Evolutionary conservation across 2,797 vertebrate genomes (phyloP), one percentile per base, ranked within the genome.

Genomic region (Melanotaenia pygmaea): DNA sequence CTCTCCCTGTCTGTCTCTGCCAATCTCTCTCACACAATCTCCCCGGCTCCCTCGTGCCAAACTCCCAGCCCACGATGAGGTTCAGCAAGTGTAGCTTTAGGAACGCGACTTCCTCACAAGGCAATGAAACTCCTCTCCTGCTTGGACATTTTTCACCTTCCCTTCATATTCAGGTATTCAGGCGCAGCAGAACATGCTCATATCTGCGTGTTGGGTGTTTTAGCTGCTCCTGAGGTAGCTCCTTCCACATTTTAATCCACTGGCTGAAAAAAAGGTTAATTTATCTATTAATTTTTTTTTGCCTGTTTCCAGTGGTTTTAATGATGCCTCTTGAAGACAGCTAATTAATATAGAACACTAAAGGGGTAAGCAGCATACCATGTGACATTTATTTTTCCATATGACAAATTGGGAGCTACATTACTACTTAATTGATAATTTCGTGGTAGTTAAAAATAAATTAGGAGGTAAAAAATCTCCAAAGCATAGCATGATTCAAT

Each of bases 41-140:
- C 70, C 38, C 70, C 7, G 24, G 32, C 59, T 45, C 3, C 34
- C 50, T 63, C 76, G 63, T 71, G 62, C 76, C 87, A 85, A 69
- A 80, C 70, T 75, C 26, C 7, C 59, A 58, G 63, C 69, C 63
- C 38, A 65, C 59, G 66, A 71, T 67, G 72, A 82, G 22, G 50
- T 43, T 67, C 59, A 68, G 79, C 12, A 77, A 74, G 70, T 69
- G 78, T 59, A 80, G 69, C 78, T 76, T 59, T 47, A 78, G 79
- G 78, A 85, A 80, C 76, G 30, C 58, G 68, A 88, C 85, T 86
- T 88, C 85, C 88, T 83, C 86, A 86, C 84, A 88, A 90, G 84
- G 87, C 76, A 77, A 67, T 83, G 67, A 72, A 80, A 53, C 82
- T 72, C 43, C 14, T 1, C 74, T 77, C 30, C 56, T 20, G 76